Evolutionary conservation across 2,888 invertebrate genomes (phyloP), one percentile per base, ranked within the genome.

Genomic region (Iphiclides podalirius): DNA sequence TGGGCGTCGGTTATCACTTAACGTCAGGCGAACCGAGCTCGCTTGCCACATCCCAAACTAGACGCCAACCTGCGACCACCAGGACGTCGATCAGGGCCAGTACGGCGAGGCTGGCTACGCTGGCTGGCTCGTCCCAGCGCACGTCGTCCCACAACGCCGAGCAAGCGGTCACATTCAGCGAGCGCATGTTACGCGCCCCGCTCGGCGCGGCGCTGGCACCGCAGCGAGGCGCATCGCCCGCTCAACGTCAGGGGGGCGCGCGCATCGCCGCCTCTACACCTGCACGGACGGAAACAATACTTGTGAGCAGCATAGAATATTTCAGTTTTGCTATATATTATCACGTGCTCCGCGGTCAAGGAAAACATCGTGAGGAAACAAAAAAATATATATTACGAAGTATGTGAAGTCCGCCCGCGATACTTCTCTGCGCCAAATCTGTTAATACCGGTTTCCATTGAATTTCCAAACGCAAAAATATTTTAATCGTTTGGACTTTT

Each of bases 1-100:
- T n/a, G n/a, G n/a, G n/a, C n/a, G n/a, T n/a, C n/a, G n/a, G n/a
- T n/a, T n/a, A n/a, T n/a, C n/a, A n/a, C n/a, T n/a, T n/a, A n/a
- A n/a, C n/a, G n/a, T n/a, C n/a, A n/a, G n/a, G n/a, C n/a, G n/a
- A n/a, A n/a, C n/a, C n/a, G n/a, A n/a, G n/a, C n/a, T n/a, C n/a
- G n/a, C n/a, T n/a, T n/a, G n/a, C n/a, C n/a, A n/a, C n/a, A n/a
- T 17, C 11, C 31, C 47, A 35, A 23, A 35, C 33, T 12, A 36
- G 28, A 6, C 12, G 47, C 94, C 67, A 41, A 86, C 85, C 98
- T 50, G 95, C 92, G 58, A 98, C 94, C 59, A 98, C 97, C 76
- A 96, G 92, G 42, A 97, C 92, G 81, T 96, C 95, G 74, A 98
- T 95, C 64, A 96, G 91, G 57, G 93, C 94, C 58, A 96, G 90